Evolutionary conservation across 2,888 invertebrate genomes (phyloP).

Genomic region (Drosophila falleni): DNA sequence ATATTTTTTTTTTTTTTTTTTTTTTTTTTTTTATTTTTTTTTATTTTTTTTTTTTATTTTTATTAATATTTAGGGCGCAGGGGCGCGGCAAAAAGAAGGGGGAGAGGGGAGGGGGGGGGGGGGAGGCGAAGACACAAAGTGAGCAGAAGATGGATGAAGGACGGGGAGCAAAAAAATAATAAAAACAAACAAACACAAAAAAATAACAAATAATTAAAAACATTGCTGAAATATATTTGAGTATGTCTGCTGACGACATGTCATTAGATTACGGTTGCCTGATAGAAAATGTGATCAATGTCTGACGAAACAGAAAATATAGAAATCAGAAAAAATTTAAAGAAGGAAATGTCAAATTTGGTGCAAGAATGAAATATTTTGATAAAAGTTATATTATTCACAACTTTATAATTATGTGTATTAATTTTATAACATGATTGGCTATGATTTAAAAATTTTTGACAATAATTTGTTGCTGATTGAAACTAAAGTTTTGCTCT

Average conservation of each 20-base stretch:
- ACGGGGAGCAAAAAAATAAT: too few species aligned
- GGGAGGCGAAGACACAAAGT: too few species aligned
- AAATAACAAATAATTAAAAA: too few species aligned
- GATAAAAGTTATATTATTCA: not conserved
- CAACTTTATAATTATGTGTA: not conserved
- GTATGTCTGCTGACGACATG: not conserved
- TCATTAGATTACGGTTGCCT: not conserved
- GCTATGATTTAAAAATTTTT: not conserved
- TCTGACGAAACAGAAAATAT: not conserved
- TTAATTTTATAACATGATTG: not conserved
- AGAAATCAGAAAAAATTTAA: not conserved
- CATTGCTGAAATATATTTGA: constrained; percentile 20
- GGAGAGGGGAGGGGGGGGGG: too few species aligned
- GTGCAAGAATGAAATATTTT: not conserved
- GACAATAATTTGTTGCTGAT: not conserved
- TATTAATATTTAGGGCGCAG: too few species aligned
- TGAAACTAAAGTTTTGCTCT: not conserved
- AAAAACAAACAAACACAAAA: too few species aligned
- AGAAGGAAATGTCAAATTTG: not conserved
- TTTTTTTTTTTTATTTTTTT: too few species aligned
- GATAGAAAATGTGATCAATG: too few species aligned
- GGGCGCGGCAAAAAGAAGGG: too few species aligned
- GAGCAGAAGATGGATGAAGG: too few species aligned
- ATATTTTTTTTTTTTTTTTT: too few species aligned
- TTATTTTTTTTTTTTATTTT: too few species aligned